Base-by-base conservation (phyloP, 1,140 invertebrate genomes). In the Drosophila pachea region DNA sequence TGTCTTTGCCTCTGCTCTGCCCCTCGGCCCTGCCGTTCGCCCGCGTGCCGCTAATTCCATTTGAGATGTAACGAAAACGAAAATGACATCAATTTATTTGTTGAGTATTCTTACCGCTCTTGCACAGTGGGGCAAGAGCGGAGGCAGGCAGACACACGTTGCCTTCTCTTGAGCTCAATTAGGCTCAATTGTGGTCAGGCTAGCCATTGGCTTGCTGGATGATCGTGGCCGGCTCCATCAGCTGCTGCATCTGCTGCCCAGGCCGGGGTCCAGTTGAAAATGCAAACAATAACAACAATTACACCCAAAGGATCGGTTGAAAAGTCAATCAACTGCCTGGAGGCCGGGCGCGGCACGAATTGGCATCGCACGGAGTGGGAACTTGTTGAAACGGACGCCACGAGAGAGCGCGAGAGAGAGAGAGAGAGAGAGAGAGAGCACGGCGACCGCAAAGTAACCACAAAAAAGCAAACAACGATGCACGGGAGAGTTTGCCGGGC, bases 1-100 rank as follows among this genome's bases (percentile, higher is more conserved):
- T 55, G 42, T 56, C 29, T 60, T 43, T 43, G 14, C 14, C 22
- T 22, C 22, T 22, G 22, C 22, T 22, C 22, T 22, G 22, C 22
- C 43, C 40, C 56, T 60, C 62, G 55, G 45, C 54, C 73, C 71
- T 69, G 69, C 52, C 58, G 47, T 67, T 71, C 67, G 43, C 56
- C 43, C 12, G 68, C 50, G 47, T 73, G 73, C 76, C 76, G 63
- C 81, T 84, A 86, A 84, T 84, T 84, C 81, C 81, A 84, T 84
- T 84, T 84, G 73, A 86, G 81, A 86, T 74, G 73, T 69, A 86
- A 86, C 76, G 76, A 84, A 84, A 86, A 84, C 79, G 76, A 84
- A 84, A 84, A 84, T 86, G 79, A 84, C 79, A 84, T 86, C 79
- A 86, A 84, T 84, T 84, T 84, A 84, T 86, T 84, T 76, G 76